Conservation (phyloP, 2,888 invertebrate genomes). For the Anoplius nigerrimus region DNA sequence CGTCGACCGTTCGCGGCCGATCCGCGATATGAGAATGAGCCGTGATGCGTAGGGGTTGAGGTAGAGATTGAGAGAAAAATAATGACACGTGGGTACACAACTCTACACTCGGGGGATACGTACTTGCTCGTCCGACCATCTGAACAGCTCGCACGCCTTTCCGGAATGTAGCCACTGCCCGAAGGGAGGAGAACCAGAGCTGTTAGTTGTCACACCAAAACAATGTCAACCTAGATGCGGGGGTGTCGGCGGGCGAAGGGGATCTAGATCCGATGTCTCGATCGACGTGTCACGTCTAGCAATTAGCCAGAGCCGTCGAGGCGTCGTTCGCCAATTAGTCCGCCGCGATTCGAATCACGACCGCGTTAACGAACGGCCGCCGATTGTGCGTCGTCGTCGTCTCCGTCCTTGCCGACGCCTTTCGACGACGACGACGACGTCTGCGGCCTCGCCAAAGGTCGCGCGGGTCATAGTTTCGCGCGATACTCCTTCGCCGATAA, state of each 20-base stretch:
- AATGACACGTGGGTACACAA: constrained; percentile 66
- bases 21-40: too few relatives aligned
- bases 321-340: constrained; percentile 1
- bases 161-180: constrained; percentile 99
- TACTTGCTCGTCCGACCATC: constrained; percentile 99
- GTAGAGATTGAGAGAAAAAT: constrained; percentile 36
- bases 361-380: not conserved
- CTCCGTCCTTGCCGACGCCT: too few relatives aligned
- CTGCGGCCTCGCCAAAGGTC: too few relatives aligned
- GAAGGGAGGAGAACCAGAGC: constrained; percentile 77
- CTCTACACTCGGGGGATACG: constrained; percentile 81
- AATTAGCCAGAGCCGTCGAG: constrained; percentile 1
- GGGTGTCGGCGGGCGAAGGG: constrained; percentile 52
- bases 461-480: too few relatives aligned
- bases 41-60: too few relatives aligned
- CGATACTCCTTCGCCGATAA: too few relatives aligned
- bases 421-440: too few relatives aligned
- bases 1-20: too few relatives aligned
- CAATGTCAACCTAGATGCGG: constrained; percentile 65
- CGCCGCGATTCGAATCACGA: not conserved
- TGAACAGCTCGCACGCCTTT: constrained; percentile 99
- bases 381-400: not conserved
- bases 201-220: constrained; percentile 74
- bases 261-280: constrained; percentile 41
- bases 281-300: constrained; percentile 43